Evolutionary conservation across 1,140 invertebrate species (phyloP).

Genomic region (Heterodera schachtii): DNA sequence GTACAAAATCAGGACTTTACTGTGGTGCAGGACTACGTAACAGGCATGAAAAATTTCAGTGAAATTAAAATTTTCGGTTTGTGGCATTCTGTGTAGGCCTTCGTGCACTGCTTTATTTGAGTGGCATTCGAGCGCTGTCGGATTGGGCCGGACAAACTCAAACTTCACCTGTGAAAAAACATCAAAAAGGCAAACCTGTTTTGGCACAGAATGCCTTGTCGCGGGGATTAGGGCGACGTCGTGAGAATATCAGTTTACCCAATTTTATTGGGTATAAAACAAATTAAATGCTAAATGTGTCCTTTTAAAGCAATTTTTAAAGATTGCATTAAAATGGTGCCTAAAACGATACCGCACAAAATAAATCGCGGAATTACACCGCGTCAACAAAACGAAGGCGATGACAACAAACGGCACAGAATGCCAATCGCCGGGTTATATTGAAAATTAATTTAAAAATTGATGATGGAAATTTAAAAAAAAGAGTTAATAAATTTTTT

Average conservation of each 20-base stretch:
- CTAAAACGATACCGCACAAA: conserved; percentile 64
- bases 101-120: conserved; percentile 83
- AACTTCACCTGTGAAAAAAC: conserved; percentile 79
- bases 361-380: conserved; percentile 67
- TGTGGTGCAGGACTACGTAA: conserved; percentile 67
- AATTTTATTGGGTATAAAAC: no score
- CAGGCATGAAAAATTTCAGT: no score
- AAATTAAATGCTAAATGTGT: conserved; percentile 13
- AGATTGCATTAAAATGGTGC: conserved; percentile 85
- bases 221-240: no score
- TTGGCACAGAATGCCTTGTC: conserved; percentile 72
- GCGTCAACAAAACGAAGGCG: background rate
- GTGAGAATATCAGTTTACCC: no score
- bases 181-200: conserved; percentile 89
- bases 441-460: background rate
- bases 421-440: background rate
- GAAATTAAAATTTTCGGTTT: conserved; percentile 75
- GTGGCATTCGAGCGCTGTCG: conserved; percentile 72
- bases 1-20: conserved; percentile 86
- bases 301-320: conserved; percentile 6
- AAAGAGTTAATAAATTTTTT: background rate
- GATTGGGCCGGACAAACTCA: conserved; percentile 91
- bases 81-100: conserved; percentile 75
- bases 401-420: background rate
- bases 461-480: background rate